Conservation (phyloP, 2,888 invertebrate genomes). For the Orthonychiurus folsomi region DNA sequence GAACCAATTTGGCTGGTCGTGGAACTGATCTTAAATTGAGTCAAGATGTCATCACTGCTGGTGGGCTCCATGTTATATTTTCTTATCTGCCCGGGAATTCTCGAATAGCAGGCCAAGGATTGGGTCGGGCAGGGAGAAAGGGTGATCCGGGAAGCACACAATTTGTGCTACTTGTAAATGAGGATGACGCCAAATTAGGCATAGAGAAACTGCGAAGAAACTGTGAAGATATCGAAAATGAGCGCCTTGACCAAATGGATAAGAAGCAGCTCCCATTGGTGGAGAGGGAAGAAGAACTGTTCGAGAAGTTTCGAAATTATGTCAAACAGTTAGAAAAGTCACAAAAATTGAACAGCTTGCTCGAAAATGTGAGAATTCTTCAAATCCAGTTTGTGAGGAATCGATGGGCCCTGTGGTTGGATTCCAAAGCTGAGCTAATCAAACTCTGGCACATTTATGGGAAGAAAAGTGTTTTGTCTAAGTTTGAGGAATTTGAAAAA, state of each 20-base stretch:
- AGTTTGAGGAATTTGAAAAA: no score
- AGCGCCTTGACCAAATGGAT: slow-evolving; percentile 3
- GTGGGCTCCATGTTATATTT: not conserved
- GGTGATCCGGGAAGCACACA: slow-evolving; percentile 2
- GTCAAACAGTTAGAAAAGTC: not conserved
- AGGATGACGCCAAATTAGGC: no score
- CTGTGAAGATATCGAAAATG: slow-evolving; percentile 1
- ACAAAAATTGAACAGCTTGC: not conserved
- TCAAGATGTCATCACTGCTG: not conserved
- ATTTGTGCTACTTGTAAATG: no score
- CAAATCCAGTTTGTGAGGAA: not conserved
- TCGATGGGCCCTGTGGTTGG: slow-evolving; percentile 2
- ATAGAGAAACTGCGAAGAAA: no score
- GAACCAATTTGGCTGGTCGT: not conserved
- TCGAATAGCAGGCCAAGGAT: not conserved
- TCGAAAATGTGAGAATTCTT: not conserved
- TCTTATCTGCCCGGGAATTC: not conserved
- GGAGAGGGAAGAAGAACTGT: not conserved
- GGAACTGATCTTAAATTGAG: not conserved
- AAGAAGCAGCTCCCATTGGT: not conserved
- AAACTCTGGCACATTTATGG: no score
- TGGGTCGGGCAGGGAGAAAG: not conserved
- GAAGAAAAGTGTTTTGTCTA: no score
- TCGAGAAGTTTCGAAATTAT: not conserved
- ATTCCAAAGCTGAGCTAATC: no score